These are phyloP conservation scores for Canis aureus DNA, from an alignment of 2,113 vertebrate species.

Conservation along the genomic window DNA sequence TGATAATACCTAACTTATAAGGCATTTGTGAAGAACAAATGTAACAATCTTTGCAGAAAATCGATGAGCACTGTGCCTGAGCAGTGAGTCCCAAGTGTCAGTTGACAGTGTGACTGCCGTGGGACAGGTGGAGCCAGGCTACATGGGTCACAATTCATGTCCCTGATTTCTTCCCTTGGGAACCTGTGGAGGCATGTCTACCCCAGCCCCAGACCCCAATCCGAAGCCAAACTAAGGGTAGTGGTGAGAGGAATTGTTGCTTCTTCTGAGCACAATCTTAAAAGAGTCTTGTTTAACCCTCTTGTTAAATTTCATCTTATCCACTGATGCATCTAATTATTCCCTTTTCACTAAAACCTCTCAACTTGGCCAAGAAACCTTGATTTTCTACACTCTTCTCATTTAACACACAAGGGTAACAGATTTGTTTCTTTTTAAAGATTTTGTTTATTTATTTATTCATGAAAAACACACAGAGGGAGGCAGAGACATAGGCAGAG, in stretches of 20 bases:
- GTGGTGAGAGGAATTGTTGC: neutral
- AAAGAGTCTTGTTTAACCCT: neutral
- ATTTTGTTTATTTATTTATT: too few relatives aligned
- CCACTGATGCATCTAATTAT: neutral
- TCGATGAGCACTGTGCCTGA: fast-evolving
- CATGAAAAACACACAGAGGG: too few relatives aligned
- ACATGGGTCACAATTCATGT: fast-evolving
- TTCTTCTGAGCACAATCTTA: neutral
- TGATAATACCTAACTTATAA: neutral
- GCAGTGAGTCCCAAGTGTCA: neutral
- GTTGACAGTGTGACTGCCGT: fast-evolving
- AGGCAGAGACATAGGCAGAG: too few relatives aligned
- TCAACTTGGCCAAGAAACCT: neutral
- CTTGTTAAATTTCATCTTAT: conserved; percentile 49
- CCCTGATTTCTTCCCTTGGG: neutral
- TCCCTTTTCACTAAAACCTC: conserved; percentile 12
- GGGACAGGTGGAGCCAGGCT: neutral
- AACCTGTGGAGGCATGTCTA: too few relatives aligned
- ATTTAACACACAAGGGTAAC: too few relatives aligned
- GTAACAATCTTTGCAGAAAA: neutral
- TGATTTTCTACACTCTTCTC: neutral
- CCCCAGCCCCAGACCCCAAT: neutral
- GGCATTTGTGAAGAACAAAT: neutral
- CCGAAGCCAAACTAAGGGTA: neutral
- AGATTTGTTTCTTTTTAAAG: too few relatives aligned